Conservation (phyloP, 2,113 vertebrate genomes). For the Mystacornis crossleyi region DNA sequence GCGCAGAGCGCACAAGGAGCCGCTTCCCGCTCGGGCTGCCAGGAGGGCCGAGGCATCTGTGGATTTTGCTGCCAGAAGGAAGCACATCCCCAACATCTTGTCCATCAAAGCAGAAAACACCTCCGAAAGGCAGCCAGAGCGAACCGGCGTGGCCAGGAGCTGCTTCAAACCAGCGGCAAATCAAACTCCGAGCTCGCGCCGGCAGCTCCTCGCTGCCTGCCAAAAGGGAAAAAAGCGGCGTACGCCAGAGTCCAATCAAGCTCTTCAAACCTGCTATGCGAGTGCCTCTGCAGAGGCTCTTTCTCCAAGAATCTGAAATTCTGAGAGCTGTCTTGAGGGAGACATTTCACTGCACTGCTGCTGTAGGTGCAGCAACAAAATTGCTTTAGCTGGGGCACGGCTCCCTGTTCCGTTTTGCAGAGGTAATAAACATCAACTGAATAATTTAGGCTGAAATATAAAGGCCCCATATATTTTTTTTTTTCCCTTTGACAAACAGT, state of each 20-base stretch:
- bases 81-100: neutral
- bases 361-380: neutral
- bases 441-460: constrained; percentile 34
- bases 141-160: neutral
- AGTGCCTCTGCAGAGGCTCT: neutral
- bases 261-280: neutral
- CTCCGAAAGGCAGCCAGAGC: neutral
- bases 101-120: constrained; percentile 44
- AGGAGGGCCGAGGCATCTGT: constrained; percentile 1
- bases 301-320: neutral
- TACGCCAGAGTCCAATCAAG: neutral
- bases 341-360: neutral
- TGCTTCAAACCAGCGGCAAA: neutral
- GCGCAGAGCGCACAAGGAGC: neutral
- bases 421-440: constrained; percentile 47
- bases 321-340: constrained; percentile 28
- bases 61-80: neutral
- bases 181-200: neutral
- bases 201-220: neutral
- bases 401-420: neutral
- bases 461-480: neutral
- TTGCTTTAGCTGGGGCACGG: neutral
- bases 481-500: constrained; percentile 19
- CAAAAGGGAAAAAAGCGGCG: neutral
- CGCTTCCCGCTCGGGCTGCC: constrained; percentile 15